Evolutionary conservation across 2,888 invertebrate species (phyloP), one percentile per base, ranked within the genome.

Genomic region (Nezara viridula): DNA sequence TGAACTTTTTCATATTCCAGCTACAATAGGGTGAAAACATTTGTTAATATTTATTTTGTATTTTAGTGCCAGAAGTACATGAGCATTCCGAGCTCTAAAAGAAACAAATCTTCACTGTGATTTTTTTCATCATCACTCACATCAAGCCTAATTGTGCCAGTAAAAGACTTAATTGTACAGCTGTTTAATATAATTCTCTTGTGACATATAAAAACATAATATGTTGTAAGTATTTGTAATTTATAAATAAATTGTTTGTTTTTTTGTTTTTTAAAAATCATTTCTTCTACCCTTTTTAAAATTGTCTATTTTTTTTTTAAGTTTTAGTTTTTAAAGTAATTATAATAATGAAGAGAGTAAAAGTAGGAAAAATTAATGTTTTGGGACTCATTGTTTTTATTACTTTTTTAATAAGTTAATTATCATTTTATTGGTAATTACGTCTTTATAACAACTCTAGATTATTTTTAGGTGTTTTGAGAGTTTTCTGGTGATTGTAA

Each of bases 51-150:
- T 73, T 1, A 66, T 66, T 66, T 7, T 6, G 32, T 21, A 73
- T 81, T 81, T 81, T 81, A 81, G 81, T 81, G 81, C 81, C 81
- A 81, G 81, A 81, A 44, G 44, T 81, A 24, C 81, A 81, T 16
- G 81, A 81, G 44, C 81, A 81, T 81, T 81, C 81, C 81, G 81
- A 81, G 81, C 44, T 81, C 44, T 81, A 81, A 81, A 77, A 7
- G 40, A 81, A 81, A 40, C 44, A 24, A 16, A 81, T 44, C n/a
- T 44, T n/a, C 44, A 81, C 81, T 81, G 81, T 81, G 81, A 81
- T 81, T 47, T 81, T 37, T 44, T 81, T 44, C 44, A 81, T 44
- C 81, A 47, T 44, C 12, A 44, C 81, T 47, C 44, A 47, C 44
- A 4, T 10, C 10, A 81, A 81, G 81, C 81, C 81, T 81, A 81